Conservation (phyloP, 2,888 invertebrate genomes). For the Scaptomyza cyrtandrae region DNA sequence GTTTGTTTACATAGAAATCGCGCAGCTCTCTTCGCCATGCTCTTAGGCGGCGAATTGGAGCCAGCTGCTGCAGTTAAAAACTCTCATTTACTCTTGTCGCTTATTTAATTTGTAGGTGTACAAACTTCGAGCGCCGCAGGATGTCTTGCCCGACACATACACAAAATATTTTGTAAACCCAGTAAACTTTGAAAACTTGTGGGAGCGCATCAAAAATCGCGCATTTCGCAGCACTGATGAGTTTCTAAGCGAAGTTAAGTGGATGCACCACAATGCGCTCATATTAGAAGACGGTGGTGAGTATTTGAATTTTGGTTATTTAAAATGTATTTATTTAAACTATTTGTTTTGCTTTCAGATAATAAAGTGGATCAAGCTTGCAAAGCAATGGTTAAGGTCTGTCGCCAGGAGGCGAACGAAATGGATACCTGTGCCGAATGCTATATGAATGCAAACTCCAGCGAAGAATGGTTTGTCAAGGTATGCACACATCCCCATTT, state of each 20-base stretch:
- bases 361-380: conserved; percentile 66
- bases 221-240: conserved; percentile 94
- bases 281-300: conserved; percentile 91
- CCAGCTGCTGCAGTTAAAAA: conserved; percentile 16
- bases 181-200: conserved; percentile 92
- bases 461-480: conserved; percentile 94
- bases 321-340: neutral
- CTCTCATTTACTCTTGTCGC: conserved; percentile 13
- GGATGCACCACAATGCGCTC: conserved; percentile 97
- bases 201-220: conserved; percentile 90
- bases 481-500: conserved; percentile 96
- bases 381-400: conserved; percentile 92
- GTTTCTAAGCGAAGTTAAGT: conserved; percentile 95
- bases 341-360: conserved; percentile 34
- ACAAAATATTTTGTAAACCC: conserved; percentile 92
- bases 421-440: conserved; percentile 97
- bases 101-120: conserved; percentile 41
- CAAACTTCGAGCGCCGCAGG: conserved; percentile 63
- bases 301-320: neutral
- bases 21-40: conserved; percentile 46
- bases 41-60: conserved; percentile 58
- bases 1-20: conserved; percentile 60
- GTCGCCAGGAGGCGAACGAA: conserved; percentile 95
- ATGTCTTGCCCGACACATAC: conserved; percentile 63
- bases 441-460: conserved; percentile 92